Base-by-base conservation (phyloP, 2,888 invertebrate species). In the Lithophane semibrunnea region DNA sequence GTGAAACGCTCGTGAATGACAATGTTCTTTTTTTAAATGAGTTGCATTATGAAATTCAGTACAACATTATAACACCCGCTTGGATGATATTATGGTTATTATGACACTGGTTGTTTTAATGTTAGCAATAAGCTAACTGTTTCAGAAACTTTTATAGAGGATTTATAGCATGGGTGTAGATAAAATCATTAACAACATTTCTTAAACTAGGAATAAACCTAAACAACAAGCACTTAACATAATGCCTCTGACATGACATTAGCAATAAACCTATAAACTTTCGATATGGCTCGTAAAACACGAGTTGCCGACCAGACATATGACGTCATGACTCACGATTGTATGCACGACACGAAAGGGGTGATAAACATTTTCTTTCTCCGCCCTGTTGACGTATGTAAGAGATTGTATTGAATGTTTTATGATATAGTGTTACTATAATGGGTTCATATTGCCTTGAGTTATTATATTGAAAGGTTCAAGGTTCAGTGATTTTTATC, bases 271-370 rank as follows among this genome's bases (percentile, higher is more conserved):
- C 47, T 64, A 81, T 84, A 79, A 82, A 81, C 67, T 80, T 74
- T 58, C 73, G 81, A 80, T 77, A 83, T 56, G 69, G 75, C 77
- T 84, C 88, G 73, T 87, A 82, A 88, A 88, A 85, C 85, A 83
- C 73, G 58, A 60, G 63, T 80, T 76, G 63, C 64, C 73, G 73
- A 75, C 72, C 37, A 77, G 70, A 44, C 63, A 10, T 66, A 56
- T 80, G 83, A 88, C 77, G 80, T 85, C 84, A 68, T 37, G 75
- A 49, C 49, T 54, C 77, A 73, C 42, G 61, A 68, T 75, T 74
- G 44, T 75, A 84, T 73, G 64, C 82, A 78, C 37, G 85, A 70
- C 68, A 42, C 37, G 54, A 84, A 73, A 65, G 67, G 75, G 70
- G 73, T 74, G 73, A 81, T 80, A 87, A 85, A 88, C 75, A 86